phyloP scores from a whole-genome alignment of 2,888 invertebrate genomes.

The Philaethria dido region DNA sequence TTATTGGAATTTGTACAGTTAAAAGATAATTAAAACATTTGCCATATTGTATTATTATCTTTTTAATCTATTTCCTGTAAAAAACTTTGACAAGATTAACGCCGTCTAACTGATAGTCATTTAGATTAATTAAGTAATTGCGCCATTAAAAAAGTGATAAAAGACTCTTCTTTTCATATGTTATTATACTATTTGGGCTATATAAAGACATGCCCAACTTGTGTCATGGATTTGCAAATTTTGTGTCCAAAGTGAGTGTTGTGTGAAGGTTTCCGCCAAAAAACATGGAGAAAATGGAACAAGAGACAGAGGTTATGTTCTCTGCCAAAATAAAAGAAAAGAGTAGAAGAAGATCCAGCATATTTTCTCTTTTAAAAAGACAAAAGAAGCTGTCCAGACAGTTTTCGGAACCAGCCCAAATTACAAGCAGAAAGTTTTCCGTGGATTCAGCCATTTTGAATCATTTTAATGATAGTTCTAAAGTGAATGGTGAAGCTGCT shows the following conservation, averaged over 20 bases:
- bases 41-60: background rate
- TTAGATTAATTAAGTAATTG: background rate
- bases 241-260: conserved; percentile 1
- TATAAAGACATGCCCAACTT: background rate
- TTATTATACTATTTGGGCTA: background rate
- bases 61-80: conserved; percentile 1
- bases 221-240: background rate
- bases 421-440: conserved; percentile 63
- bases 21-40: background rate
- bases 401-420: conserved; percentile 60
- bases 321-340: conserved; percentile 61
- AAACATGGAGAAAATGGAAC: conserved; percentile 53
- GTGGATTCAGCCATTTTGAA: conserved; percentile 69
- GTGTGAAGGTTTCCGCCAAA: background rate
- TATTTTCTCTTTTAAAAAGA: conserved; percentile 65
- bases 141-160: background rate
- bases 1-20: no score
- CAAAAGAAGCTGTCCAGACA: conserved; percentile 70
- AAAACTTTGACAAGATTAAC: background rate
- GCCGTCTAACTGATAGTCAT: background rate
- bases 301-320: conserved; percentile 54
- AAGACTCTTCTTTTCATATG: background rate
- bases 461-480: conserved; percentile 51
- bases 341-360: conserved; percentile 64
- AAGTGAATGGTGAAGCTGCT: conserved; percentile 37